Base-by-base conservation (phyloP, 2,888 invertebrate species). In the Drepanosiphum platanoidis region DNA sequence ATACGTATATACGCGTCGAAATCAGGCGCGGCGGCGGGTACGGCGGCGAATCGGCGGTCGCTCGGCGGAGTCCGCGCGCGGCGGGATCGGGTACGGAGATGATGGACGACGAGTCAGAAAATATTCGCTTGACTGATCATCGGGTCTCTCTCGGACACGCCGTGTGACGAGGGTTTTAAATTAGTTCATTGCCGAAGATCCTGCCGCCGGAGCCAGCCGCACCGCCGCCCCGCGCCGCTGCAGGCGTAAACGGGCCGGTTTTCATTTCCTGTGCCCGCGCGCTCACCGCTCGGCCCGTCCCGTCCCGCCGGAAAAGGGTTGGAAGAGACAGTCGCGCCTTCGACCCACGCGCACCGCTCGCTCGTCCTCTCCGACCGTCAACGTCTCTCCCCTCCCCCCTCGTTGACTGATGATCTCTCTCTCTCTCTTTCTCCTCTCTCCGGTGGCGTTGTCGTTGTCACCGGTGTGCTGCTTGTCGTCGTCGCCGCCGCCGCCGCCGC, bases 41-140 rank as follows among this genome's bases (percentile, higher is more conserved):
- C 4, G 30, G 58, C 32, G 9, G 30, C 9, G 61, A 11, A 32
- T 52, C 22, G 68, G 46, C 68, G 68, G 9, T 13, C 18, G 61
- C 18, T 68, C 34, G n/a, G 68, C 46, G 79, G 68, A 66, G 79
- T 80, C 79, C 68, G 46, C 64, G 46, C 68, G 68, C 79, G 46
- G 46, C 64, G 46, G 79, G 68, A 75, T 58, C 79, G 79, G 68
- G 66, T 13, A 32, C 5, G 8, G 2, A 34, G 75, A 84, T 84
- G 84, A 84, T 84, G 84, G 66, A 84, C 84, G 84, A 84, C 84
- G 74, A 84, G 84, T 84, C 84, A 68, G 84, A 75, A 83, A 84
- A 84, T 84, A 75, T 84, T 84, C 84, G 84, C 84, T 84, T 74
- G 84, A 84, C 84, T 84, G 84, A 84, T 84, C 84, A 84, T 84